These are phyloP conservation scores for Nixonia krombeini DNA, from an alignment of 1,140 invertebrate genomes.

Conservation along the genomic window DNA sequence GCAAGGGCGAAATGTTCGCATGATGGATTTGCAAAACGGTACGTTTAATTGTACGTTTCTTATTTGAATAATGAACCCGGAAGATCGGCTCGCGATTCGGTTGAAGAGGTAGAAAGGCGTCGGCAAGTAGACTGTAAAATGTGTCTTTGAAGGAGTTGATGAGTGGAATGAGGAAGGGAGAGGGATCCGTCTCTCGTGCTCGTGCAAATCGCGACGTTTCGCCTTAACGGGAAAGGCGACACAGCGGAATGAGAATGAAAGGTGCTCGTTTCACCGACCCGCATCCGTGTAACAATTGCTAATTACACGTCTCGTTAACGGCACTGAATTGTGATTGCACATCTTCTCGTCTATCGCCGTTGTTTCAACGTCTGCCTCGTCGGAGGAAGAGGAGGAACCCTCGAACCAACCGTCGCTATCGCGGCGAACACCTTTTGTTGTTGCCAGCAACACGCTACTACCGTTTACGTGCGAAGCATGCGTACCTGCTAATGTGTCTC, in stretches of 20 bases:
- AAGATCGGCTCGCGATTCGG: constrained; percentile 14
- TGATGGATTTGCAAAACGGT: constrained; percentile 18
- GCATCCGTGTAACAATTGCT: constrained; percentile 47
- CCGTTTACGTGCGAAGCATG: constrained; percentile 13
- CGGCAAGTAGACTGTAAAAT: constrained; percentile 43
- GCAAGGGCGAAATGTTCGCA: not conserved
- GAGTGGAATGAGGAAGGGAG: constrained; percentile 36
- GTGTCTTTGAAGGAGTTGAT: constrained; percentile 29
- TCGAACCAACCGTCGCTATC: not conserved
- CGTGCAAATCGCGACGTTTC: constrained; percentile 42
- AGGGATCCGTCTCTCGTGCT: constrained; percentile 34
- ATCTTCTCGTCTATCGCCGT: constrained; percentile 22
- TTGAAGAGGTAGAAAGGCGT: constrained; percentile 29
- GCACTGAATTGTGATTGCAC: constrained; percentile 42
- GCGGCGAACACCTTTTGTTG: constrained; percentile 20
- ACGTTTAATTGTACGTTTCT: constrained; percentile 27
- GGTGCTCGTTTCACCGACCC: constrained; percentile 34
- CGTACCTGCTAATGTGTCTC: constrained; percentile 11
- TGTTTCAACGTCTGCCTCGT: constrained; percentile 5
- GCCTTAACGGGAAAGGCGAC: constrained; percentile 40
- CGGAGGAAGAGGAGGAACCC: constrained; percentile 15
- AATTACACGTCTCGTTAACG: constrained; percentile 48
- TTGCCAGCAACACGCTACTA: not conserved
- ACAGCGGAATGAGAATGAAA: constrained; percentile 34
- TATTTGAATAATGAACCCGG: constrained; percentile 44